A percentile compares a stretch with the other conserved stretches of the same genome.
These are phyloP conservation scores for Aegithalos caudatus DNA, from an alignment of 2,113 vertebrate species.

Conservation along the genomic window DNA sequence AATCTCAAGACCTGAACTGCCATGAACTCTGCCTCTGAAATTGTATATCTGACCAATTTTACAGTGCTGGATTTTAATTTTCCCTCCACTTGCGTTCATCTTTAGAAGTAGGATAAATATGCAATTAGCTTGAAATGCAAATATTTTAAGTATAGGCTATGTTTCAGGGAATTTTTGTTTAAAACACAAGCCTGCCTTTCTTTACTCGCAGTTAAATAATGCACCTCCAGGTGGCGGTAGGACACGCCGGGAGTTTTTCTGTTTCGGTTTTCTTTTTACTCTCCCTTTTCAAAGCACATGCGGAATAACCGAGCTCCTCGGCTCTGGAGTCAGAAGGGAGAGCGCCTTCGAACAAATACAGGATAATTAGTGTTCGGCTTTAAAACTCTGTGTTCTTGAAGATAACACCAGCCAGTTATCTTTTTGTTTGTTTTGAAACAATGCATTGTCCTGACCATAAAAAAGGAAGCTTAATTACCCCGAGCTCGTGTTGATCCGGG, in stretches of 20 bases:
- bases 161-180: background rate
- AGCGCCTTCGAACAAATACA: background rate
- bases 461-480: background rate
- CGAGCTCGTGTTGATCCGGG: accelerated
- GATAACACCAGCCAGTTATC: background rate
- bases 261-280: background rate
- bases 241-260: background rate
- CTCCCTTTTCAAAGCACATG: background rate
- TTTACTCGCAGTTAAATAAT: background rate
- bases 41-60: background rate
- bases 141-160: background rate
- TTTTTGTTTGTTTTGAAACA: background rate
- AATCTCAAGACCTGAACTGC: background rate
- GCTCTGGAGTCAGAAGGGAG: background rate
- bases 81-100: background rate
- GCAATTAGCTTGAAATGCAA: background rate
- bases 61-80: background rate
- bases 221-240: background rate
- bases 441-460: background rate
- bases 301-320: background rate
- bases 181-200: background rate
- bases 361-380: background rate
- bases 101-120: background rate
- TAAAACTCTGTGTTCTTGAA: background rate
- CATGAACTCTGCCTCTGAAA: background rate